Evolutionary conservation across 2,113 vertebrate genomes (phyloP), one percentile per base, ranked within the genome.

Genomic region (Rhinoptilus africanus): DNA sequence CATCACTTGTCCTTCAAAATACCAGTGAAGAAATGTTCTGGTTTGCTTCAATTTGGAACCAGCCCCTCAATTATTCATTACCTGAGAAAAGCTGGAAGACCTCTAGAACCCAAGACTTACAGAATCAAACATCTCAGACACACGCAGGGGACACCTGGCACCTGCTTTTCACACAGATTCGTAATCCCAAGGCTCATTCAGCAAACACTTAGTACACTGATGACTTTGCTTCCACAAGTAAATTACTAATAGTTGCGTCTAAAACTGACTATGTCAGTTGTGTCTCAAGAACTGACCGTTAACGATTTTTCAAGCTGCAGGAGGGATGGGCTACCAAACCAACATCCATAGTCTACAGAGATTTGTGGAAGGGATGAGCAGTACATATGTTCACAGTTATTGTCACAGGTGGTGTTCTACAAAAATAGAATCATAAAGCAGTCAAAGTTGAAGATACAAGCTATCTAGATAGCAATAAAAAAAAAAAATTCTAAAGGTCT

Each of bases 401-500:
- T 66, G 66, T 39, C 92, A 91, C 51, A 60, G n/a, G 13, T 43
- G 53, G 2, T 92, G 18, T 68, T 68, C 69, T 72, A 94, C 27
- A 88, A 75, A 81, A 84, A 75, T 10, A 90, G 74, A 75, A 67
- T 56, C 81, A 73, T 15, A 73, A 83, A 69, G 56, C 41, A 71
- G 68, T n/a, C 34, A 66, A 34, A 83, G 30, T 20, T 60, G 60
- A 69, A 83, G 45, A 56, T 12, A 67, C 20, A 68, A 83, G 26
- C 15, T 73, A 79, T 54, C 27, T 39, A 71, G 34, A 83, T 18
- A 62, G 53, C 57, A 74, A 75, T n/a, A 85, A 69, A 84, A 79
- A 84, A 74, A 73, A 37, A 30, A 51, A n/a, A n/a, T 96, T 97
- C 92, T 96, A 89, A 96, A 93, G 59, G 67, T 97, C 77, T 92